Base-by-base conservation (phyloP, 2,113 vertebrate species). In the Desmodus rotundus region DNA sequence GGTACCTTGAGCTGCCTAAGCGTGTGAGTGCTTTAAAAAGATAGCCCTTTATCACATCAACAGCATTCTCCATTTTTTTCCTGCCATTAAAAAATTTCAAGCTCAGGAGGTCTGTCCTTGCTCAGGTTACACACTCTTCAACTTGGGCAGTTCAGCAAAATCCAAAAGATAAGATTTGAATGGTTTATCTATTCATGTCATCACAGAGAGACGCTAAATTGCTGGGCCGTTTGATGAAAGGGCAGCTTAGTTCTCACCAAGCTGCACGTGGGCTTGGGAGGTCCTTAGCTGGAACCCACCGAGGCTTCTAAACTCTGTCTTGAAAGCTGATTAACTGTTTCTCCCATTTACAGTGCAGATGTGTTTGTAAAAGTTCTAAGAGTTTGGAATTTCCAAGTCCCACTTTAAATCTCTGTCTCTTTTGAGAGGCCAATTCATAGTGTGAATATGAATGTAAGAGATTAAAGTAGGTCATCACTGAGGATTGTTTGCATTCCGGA, bases 91-190 rank as follows among this genome's bases (percentile, higher is more conserved):
- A 91, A 77, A 92, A 86, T 82, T 87, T 95, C 58, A 78, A 78
- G 85, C 90, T 81, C 87, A 80, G 22, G 28, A 33, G 67, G 58
- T 73, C 95, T 94, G 93, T 86, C 85, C 77, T 95, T 78, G 87
- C 72, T 97, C 91, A 82, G 43, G 54, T 90, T 45, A 88, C 91
- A 97, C 12, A 19, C 67, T 91, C 88, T 95, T 96, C 85, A 88
- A 68, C 61, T 95, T 70, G 91, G 58, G 22, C 41, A 11, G 81
- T 36, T 95, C 81, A 91, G 88, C 54, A 80, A 86, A 92, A 91
- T 92, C 85, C 63, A 43, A 76, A 91, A 94, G 93, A 92, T 92
- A 94, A 92, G 77, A 61, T 82, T 77, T 78, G 56, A 96, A 56
- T 4, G 12, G 17, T 15, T 38, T 81, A 61, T 92, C 81, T 73